These are phyloP conservation scores for Pyrochroa serraticornis DNA, from an alignment of 2,888 invertebrate species.

Conservation along the genomic window DNA sequence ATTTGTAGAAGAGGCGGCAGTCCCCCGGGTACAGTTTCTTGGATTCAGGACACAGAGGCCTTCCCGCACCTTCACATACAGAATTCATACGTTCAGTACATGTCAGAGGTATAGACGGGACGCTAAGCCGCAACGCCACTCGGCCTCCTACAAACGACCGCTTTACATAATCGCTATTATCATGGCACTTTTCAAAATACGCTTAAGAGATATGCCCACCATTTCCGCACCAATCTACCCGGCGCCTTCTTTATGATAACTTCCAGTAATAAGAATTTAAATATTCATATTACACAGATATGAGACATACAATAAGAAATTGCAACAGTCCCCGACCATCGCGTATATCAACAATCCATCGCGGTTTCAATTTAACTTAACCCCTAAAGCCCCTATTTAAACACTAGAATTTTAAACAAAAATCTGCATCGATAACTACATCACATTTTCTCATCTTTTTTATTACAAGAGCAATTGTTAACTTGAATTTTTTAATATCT, in stretches of 20 bases:
- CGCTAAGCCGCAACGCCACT: slow-evolving; percentile 8
- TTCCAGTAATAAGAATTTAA: slow-evolving; percentile 21
- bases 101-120: slow-evolving; percentile 33
- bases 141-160: slow-evolving; percentile 11
- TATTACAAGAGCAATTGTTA: no score
- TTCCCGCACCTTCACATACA: slow-evolving; percentile 47
- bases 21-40: slow-evolving; percentile 51
- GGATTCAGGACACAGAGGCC: slow-evolving; percentile 48
- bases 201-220: slow-evolving; percentile 23
- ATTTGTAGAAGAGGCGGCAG: slow-evolving; percentile 48
- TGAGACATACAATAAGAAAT: no score
- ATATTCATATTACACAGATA: slow-evolving; percentile 12
- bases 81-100: slow-evolving; percentile 48
- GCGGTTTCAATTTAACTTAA: no score
- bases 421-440: no score
- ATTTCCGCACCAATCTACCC: slow-evolving; percentile 6
- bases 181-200: slow-evolving; percentile 25
- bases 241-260: slow-evolving; percentile 3
- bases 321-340: no score
- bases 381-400: no score
- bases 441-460: no score
- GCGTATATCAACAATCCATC: no score
- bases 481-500: no score
- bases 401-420: no score
- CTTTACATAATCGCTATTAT: slow-evolving; percentile 32